These are phyloP conservation scores for Saturnia japonica DNA, from an alignment of 2,888 invertebrate species.

Conservation along the genomic window DNA sequence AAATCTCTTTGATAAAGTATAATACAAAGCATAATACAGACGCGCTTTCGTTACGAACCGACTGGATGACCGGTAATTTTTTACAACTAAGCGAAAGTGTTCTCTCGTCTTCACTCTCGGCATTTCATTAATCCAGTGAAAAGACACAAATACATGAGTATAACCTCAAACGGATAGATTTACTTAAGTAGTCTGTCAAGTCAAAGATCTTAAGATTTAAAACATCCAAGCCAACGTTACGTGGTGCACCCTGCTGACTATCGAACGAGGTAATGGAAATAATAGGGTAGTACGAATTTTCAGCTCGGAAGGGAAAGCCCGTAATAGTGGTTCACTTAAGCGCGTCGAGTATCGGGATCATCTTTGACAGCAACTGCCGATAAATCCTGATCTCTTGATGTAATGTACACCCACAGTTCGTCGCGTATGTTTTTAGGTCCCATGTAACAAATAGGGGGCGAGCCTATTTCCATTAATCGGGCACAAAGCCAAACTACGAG, in stretches of 20 bases:
- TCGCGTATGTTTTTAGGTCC: too few species aligned
- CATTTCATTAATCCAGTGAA: background rate
- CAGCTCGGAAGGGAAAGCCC: too few species aligned
- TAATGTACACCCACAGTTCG: too few species aligned
- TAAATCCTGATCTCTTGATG: background rate
- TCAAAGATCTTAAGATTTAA: too few species aligned
- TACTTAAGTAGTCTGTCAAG: background rate
- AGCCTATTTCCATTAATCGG: too few species aligned
- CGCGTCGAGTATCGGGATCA: background rate
- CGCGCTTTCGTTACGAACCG: background rate
- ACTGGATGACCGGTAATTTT: background rate
- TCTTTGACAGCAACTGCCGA: background rate
- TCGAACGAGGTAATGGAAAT: too few species aligned
- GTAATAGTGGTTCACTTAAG: too few species aligned
- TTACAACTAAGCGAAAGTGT: slow-evolving; percentile 2
- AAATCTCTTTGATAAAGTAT: background rate
- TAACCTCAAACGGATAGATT: background rate
- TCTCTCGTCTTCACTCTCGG: background rate
- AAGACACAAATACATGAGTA: background rate
- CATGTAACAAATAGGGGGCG: too few species aligned
- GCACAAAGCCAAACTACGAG: too few species aligned
- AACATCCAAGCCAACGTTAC: too few species aligned
- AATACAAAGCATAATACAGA: background rate
- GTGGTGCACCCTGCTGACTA: too few species aligned
- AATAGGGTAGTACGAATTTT: too few species aligned